Evolutionary conservation across 1,140 invertebrate genomes (phyloP).

Genomic region (Drosophila nasuta): DNA sequence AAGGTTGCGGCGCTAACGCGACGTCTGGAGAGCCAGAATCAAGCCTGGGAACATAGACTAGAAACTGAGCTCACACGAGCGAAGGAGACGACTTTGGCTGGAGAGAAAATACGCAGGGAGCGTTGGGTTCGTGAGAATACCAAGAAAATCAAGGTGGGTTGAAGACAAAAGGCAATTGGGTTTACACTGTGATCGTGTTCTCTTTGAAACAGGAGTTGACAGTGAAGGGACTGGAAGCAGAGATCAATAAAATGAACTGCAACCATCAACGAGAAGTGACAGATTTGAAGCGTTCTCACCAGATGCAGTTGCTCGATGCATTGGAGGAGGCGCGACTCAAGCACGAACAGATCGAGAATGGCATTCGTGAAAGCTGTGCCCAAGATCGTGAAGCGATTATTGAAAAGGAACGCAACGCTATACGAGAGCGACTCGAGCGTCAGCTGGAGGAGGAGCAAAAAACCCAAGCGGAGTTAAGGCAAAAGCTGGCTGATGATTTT

Average conservation of each 20-base stretch:
- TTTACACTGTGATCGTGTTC: background rate
- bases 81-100: constrained; percentile 88
- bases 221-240: constrained; percentile 90
- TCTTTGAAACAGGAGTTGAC: constrained; percentile 87
- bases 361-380: constrained; percentile 85
- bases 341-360: constrained; percentile 85
- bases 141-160: constrained; percentile 88
- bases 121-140: constrained; percentile 90
- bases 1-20: constrained; percentile 88
- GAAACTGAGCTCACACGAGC: constrained; percentile 88
- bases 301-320: constrained; percentile 85
- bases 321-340: constrained; percentile 81
- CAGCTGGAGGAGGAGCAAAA: constrained; percentile 86
- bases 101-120: constrained; percentile 88
- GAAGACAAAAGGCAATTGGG: background rate
- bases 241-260: constrained; percentile 88
- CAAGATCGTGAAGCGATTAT: constrained; percentile 86
- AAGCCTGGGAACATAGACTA: constrained; percentile 87
- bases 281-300: constrained; percentile 87
- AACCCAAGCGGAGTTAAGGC: constrained; percentile 86
- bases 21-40: constrained; percentile 85
- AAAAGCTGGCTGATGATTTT: constrained; percentile 85
- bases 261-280: constrained; percentile 87
- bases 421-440: constrained; percentile 86
- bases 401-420: constrained; percentile 85